Base-by-base conservation (phyloP, 1,140 invertebrate species). In the Drosophila parabipectinata region DNA sequence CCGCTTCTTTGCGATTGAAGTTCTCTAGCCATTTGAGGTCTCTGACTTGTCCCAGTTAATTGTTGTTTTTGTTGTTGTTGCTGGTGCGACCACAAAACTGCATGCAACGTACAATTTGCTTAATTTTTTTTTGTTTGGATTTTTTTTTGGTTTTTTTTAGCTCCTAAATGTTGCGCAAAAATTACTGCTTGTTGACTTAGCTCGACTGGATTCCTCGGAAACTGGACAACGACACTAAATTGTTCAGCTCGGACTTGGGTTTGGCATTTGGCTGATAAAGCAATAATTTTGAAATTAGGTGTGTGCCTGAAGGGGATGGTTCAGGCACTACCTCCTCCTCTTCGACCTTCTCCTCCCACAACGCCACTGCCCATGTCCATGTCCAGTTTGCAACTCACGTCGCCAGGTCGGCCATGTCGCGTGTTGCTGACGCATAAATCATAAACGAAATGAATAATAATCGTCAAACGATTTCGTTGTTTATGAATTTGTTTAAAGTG, bases 401-500 rank as follows among this genome's bases (percentile, higher is more conserved):
- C 53, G 41, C 39, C 41, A 55, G 39, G 21, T 66, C 50, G 61
- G 14, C 39, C 63, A 63, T 72, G 80, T 84, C 81, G 83, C 83
- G 83, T 88, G 82, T 88, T 61, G 62, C 75, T 87, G 79, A 82
- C 83, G 82, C 82, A 87, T 87, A 88, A 87, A 87, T 87, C 82
- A 87, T 82, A 82, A 51, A 62, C 34, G 47, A 77, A 66, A 78
- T 55, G 59, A 68, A 66, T 69, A 78, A 85, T 77, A 74, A 81
- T 85, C 74, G 74, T 87, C 83, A 85, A 85, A 85, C 79, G 82
- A 84, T 84, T 83, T 73, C 56, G 67, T 73, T 83, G 79, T 83
- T 83, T 83, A 83, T 83, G 76, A 85, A 85, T 88, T 87, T 82
- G 78, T 87, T 87, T 87, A 87, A 87, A 87, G 82, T 87, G 81